Conservation (phyloP, 2,888 invertebrate genomes). For the Zonitis immaculata region DNA sequence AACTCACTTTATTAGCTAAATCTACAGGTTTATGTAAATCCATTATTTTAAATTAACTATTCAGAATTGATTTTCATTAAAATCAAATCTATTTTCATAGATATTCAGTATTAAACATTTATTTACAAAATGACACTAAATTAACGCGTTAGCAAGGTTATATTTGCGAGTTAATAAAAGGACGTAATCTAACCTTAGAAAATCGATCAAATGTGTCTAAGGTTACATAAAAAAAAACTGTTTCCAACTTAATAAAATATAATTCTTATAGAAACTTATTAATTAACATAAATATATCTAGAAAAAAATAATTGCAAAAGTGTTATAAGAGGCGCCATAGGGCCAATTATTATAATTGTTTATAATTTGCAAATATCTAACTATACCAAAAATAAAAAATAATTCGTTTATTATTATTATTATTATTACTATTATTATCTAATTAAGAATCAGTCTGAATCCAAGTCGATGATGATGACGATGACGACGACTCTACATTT, state of each 20-base stretch:
- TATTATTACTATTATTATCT: too few species aligned
- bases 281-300: not conserved
- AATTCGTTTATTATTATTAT: not conserved
- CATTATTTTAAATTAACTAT: slow-evolving; percentile 29
- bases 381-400: not conserved
- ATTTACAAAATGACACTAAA: not conserved
- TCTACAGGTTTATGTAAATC: slow-evolving; percentile 53
- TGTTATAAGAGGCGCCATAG: not conserved
- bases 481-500: slow-evolving; percentile 32
- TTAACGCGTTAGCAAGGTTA: not conserved
- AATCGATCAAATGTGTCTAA: too few species aligned
- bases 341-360: not conserved
- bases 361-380: not conserved
- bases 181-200: too few species aligned
- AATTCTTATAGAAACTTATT: not conserved
- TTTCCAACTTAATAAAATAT: not conserved
- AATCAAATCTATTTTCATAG: slow-evolving; percentile 5
- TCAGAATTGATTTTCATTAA: not conserved
- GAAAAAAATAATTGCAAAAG: not conserved
- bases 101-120: slow-evolving; percentile 1
- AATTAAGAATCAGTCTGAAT: slow-evolving; percentile 32
- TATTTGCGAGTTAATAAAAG: not conserved
- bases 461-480: slow-evolving; percentile 30
- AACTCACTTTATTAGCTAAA: slow-evolving; percentile 51
- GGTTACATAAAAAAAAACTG: too few species aligned